Conservation (phyloP, 2,888 invertebrate species). For the Hirtodrosophila confusa region DNA sequence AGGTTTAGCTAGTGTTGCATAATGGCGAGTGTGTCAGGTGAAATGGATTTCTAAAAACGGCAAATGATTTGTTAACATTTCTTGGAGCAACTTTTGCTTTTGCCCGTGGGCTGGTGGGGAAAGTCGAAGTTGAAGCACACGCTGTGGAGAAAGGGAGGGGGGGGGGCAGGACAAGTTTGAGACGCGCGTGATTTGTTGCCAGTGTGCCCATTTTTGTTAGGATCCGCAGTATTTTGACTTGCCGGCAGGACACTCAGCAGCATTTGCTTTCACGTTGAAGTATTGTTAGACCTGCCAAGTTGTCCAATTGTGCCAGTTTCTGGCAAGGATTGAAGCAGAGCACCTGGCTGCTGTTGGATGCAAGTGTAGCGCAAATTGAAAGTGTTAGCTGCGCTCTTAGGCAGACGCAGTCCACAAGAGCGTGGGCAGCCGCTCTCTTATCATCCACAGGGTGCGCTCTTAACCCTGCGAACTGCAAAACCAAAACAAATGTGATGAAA, state of each 20-base stretch:
- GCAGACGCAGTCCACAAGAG: constrained; percentile 27
- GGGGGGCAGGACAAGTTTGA: constrained; percentile 22
- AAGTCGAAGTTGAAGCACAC: constrained; percentile 28
- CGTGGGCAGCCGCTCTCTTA: no score
- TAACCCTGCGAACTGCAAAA: constrained; percentile 70
- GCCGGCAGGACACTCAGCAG: constrained; percentile 35
- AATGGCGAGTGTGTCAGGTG: constrained; percentile 66
- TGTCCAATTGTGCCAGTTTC: constrained; percentile 61
- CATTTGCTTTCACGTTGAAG: constrained; percentile 66
- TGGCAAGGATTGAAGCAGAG: constrained; percentile 10
- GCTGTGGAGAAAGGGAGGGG: constrained; percentile 10
- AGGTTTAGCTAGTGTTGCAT: constrained; percentile 64
- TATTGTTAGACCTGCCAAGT: constrained; percentile 22
- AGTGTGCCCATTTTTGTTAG: constrained; percentile 58
- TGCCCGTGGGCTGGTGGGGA: constrained; percentile 1
- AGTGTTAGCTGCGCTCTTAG: constrained; percentile 44
- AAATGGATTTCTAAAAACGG: constrained; percentile 72
- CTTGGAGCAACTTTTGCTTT: constrained; percentile 37
- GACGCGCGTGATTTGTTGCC: constrained; percentile 75
- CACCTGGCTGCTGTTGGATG: constrained; percentile 13
- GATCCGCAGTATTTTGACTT: constrained; percentile 22
- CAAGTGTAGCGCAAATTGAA: constrained; percentile 12
- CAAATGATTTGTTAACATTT: constrained; percentile 67
- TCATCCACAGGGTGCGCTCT: constrained; percentile 53
- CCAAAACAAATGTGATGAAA: constrained; percentile 82